Percentiles rank a stretch among this genome's conserved stretches.
Evolutionary conservation across 2,113 vertebrate species (phyloP).

Genomic region (Scomber colias): DNA sequence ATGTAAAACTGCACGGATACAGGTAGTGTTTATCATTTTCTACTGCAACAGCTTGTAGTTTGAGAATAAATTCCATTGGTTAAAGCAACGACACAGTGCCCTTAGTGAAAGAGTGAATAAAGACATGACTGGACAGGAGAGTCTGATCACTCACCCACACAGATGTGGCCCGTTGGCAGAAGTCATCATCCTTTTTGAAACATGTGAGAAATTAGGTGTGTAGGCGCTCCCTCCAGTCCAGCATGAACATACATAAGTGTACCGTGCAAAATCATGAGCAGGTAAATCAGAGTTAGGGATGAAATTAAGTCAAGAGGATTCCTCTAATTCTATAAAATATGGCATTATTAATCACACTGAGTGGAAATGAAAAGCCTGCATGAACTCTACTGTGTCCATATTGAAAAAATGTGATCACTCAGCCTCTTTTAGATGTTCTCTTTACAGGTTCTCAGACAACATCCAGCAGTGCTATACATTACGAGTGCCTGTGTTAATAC

Average conservation of each 20-base stretch:
- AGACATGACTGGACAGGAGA: background rate
- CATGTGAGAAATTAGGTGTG: conserved; percentile 9
- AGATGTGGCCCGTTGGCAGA: background rate
- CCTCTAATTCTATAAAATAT: conserved; percentile 37
- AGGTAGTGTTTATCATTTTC: conserved; percentile 19
- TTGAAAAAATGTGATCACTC: conserved; percentile 9
- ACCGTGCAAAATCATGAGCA: conserved; percentile 47
- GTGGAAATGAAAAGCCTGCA: conserved; percentile 37
- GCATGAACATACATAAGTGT: conserved; percentile 23
- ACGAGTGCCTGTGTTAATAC: conserved; percentile 36
- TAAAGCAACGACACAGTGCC: conserved; percentile 42
- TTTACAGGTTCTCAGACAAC: conserved; percentile 10
- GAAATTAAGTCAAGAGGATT: conserved; percentile 30
- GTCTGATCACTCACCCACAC: background rate
- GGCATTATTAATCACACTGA: conserved; percentile 16
- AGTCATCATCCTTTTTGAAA: background rate
- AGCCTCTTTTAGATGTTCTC: conserved; percentile 1
- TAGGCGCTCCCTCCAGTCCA: conserved; percentile 23
- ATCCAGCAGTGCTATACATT: conserved; percentile 22
- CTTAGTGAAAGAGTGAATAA: conserved; percentile 16
- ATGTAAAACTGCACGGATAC: conserved; percentile 29
- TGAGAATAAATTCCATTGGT: conserved; percentile 20
- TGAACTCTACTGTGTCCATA: conserved; percentile 19
- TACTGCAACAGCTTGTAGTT: conserved; percentile 37
- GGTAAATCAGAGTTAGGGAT: conserved; percentile 27